Evolutionary conservation across 2,888 invertebrate genomes (phyloP).

Genomic region (Aspidiotus destructor): DNA sequence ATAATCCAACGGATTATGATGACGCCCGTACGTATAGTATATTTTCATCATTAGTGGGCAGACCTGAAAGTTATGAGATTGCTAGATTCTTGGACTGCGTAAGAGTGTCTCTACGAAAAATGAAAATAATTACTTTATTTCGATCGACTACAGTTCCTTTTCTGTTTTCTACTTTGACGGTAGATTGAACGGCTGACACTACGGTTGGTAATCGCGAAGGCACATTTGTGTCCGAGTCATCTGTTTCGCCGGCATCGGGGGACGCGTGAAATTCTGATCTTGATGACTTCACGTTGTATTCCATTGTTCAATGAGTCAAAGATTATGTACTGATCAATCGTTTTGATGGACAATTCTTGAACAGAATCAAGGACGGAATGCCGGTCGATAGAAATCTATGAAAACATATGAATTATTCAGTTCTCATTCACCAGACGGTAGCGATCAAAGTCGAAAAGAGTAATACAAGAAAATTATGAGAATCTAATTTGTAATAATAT

Average conservation of each 20-base stretch:
- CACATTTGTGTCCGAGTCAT: not conserved
- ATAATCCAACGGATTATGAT: slow-evolving; percentile 25
- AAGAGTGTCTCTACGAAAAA: not conserved
- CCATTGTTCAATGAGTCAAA: no score
- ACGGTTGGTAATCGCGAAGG: not conserved
- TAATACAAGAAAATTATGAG: no score
- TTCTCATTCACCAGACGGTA: no score
- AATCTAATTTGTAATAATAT: no score
- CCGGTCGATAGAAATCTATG: no score
- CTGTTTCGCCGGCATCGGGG: not conserved
- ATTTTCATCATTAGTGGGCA: slow-evolving; percentile 14
- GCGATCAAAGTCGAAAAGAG: no score
- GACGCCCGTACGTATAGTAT: slow-evolving; percentile 15
- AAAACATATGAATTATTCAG: no score
- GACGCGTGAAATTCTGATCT: not conserved
- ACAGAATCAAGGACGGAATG: no score
- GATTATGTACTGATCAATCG: no score
- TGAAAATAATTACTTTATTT: slow-evolving; percentile 7
- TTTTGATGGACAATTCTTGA: no score
- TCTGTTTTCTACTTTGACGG: slow-evolving; percentile 27
- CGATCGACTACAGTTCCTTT: slow-evolving; percentile 21
- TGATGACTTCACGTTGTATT: not conserved
- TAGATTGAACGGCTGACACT: slow-evolving; percentile 11
- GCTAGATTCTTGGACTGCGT: not conserved
- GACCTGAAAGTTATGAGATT: not conserved